Percentiles rank a stretch among this genome's conserved stretches.
Evolutionary conservation across 2,113 vertebrate genomes (phyloP).

Genomic region (Mola mola): DNA sequence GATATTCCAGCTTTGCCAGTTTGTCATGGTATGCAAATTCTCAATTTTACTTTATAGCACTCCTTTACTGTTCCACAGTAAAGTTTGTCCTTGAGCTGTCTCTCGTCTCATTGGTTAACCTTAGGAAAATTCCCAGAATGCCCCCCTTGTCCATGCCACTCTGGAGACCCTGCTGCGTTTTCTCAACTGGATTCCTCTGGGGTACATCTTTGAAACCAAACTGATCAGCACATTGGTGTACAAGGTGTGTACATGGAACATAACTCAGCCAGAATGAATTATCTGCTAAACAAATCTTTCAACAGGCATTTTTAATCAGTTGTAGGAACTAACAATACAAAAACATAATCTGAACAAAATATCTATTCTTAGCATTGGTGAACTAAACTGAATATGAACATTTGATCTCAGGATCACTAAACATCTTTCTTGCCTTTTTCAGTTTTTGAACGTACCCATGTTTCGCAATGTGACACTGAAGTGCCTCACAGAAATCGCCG

Average conservation of each 20-base stretch:
- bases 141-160: constrained; percentile 96
- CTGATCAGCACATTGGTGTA: constrained; percentile 99
- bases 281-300: neutral
- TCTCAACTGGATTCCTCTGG: constrained; percentile 99
- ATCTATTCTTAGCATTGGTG: too few relatives aligned
- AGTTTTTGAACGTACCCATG: constrained; percentile 99
- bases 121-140: constrained; percentile 98
- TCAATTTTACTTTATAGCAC: neutral
- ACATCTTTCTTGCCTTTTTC: constrained; percentile 3
- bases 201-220: constrained; percentile 99
- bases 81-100: constrained; percentile 1
- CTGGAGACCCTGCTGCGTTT: constrained; percentile 97
- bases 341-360: too few relatives aligned
- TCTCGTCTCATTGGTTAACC: constrained; percentile 29
- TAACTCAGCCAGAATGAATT: neutral
- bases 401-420: too few relatives aligned
- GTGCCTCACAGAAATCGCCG: constrained; percentile 98
- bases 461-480: constrained; percentile 98
- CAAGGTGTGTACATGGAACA: constrained; percentile 83
- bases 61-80: neutral
- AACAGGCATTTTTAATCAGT: neutral
- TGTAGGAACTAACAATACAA: too few relatives aligned
- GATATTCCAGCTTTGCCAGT: constrained; percentile 99
- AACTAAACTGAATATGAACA: too few relatives aligned
- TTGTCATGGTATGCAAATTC: constrained; percentile 92